Conservation (phyloP, 1,140 invertebrate genomes). For the Drosophila yakuba region DNA sequence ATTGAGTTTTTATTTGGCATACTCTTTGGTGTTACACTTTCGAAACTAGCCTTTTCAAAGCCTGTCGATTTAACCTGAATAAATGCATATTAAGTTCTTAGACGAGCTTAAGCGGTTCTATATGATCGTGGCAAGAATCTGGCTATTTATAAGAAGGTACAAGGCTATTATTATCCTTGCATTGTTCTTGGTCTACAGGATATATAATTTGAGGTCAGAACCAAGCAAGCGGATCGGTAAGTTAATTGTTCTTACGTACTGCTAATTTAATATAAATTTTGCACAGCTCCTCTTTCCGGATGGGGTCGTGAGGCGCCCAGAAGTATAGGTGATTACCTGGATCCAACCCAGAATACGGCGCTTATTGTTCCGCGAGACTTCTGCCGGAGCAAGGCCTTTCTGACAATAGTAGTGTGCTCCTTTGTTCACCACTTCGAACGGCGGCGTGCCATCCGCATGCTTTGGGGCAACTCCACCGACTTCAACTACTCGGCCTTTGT, state of each 20-base stretch:
- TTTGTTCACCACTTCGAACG: conserved; percentile 88
- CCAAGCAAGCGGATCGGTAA: conserved; percentile 36
- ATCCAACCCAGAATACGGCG: conserved; percentile 89
- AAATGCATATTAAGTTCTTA: neutral
- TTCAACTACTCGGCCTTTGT: conserved; percentile 86
- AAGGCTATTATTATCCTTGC: neutral
- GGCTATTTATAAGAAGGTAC: conserved; percentile 2
- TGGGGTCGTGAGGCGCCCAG: conserved; percentile 90
- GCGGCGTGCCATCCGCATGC: conserved; percentile 89
- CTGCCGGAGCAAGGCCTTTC: conserved; percentile 86
- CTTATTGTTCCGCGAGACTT: conserved; percentile 87
- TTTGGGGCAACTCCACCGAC: conserved; percentile 89
- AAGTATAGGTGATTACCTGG: conserved; percentile 89
- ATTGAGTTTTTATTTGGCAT: neutral
- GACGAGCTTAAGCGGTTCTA: neutral
- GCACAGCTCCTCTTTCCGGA: conserved; percentile 84
- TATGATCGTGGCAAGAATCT: neutral
- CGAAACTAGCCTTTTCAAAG: neutral
- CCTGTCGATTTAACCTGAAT: neutral
- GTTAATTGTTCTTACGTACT: neutral
- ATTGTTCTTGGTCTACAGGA: conserved; percentile 23
- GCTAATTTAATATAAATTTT: conserved; percentile 1
- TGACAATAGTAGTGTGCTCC: conserved; percentile 91
- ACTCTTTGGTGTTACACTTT: neutral
- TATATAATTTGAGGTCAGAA: conserved; percentile 13